phyloP scores from a whole-genome alignment of 1,140 invertebrate genomes.

The Microplitis demolitor region DNA sequence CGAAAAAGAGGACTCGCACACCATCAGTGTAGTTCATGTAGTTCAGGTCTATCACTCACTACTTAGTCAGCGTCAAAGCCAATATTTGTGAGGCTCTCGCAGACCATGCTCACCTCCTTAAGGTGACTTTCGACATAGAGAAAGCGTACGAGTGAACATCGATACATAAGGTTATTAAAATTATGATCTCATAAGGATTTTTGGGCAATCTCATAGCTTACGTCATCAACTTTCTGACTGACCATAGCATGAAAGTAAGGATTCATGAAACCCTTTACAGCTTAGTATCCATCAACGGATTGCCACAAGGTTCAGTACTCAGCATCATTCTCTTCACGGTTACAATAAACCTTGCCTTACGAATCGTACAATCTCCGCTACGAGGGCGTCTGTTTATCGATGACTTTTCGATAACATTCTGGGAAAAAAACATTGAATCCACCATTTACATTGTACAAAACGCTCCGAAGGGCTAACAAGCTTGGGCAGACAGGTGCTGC shows the following conservation, averaged over 20 bases:
- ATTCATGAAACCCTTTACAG: not conserved
- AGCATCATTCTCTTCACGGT: constrained; percentile 32
- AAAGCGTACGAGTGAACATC: constrained; percentile 40
- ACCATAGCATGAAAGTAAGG: constrained; percentile 10
- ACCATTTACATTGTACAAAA: constrained; percentile 13
- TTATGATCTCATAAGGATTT: constrained; percentile 6
- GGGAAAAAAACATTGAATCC: not conserved
- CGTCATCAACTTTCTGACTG: constrained; percentile 20
- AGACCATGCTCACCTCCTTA: constrained; percentile 29
- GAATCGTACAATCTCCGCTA: not conserved
- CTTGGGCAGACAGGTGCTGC: constrained; percentile 13
- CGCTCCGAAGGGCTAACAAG: not conserved
- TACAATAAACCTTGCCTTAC: constrained; percentile 27
- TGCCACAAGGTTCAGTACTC: constrained; percentile 32
- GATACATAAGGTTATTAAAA: constrained; percentile 20
- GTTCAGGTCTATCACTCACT: constrained; percentile 32
- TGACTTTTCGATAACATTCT: constrained; percentile 11
- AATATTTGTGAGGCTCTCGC: constrained; percentile 33
- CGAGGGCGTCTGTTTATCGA: constrained; percentile 19
- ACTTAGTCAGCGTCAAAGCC: constrained; percentile 26
- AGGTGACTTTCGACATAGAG: constrained; percentile 37
- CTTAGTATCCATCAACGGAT: constrained; percentile 15
- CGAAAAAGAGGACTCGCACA: constrained; percentile 29
- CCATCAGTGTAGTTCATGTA: constrained; percentile 29
- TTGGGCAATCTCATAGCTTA: constrained; percentile 20